A percentile compares a stretch with the other conserved stretches of the same genome.
These are phyloP conservation scores for Champsocephalus esox DNA, from an alignment of 2,797 vertebrate species.

Conservation along the genomic window DNA sequence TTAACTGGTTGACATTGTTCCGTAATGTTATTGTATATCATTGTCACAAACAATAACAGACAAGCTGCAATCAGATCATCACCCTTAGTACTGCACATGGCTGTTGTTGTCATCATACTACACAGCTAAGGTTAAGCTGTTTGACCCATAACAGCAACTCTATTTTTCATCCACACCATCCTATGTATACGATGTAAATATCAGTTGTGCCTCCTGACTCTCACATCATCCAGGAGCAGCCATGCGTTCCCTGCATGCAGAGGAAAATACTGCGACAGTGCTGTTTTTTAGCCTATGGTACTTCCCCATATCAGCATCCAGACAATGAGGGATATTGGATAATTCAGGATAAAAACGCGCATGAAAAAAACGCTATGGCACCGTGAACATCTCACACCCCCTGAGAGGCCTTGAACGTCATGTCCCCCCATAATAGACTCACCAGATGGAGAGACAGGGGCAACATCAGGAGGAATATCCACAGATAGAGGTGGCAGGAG, in stretches of 20 bases:
- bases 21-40: not conserved
- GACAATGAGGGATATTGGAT: constrained; percentile 23
- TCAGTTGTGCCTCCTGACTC: constrained; percentile 35
- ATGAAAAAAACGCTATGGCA: constrained; percentile 11
- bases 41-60: not conserved
- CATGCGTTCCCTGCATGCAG: constrained; percentile 77
- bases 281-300: constrained; percentile 14
- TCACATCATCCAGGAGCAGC: constrained; percentile 61
- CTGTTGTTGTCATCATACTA: not conserved
- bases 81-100: not conserved
- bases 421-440: constrained; percentile 76
- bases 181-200: constrained; percentile 16
- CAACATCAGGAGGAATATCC: constrained; percentile 94
- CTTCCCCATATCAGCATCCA: constrained; percentile 16
- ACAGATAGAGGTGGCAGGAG: constrained; percentile 96
- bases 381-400: constrained; percentile 47
- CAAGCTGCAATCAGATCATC: not conserved
- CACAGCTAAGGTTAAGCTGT: constrained; percentile 34
- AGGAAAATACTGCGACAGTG: constrained; percentile 82
- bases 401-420: constrained; percentile 71
- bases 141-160: constrained; percentile 36
- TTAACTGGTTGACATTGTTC: not conserved
- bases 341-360: constrained; percentile 26
- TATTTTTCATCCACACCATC: not conserved
- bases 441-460: constrained; percentile 96